phyloP scores from a whole-genome alignment of 1,140 invertebrate species.

The Pachypsylla venusta region DNA sequence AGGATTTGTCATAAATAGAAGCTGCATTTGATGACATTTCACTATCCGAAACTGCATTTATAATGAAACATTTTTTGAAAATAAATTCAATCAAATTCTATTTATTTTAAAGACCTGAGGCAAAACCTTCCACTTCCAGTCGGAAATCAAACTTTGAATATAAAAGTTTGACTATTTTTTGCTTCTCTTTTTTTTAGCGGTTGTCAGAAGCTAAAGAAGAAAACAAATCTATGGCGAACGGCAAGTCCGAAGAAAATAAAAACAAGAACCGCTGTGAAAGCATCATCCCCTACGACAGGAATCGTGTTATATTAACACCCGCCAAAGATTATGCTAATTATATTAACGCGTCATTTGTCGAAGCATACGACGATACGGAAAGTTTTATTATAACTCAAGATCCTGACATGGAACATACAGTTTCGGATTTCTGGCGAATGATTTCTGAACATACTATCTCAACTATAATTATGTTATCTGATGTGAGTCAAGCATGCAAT shows the following conservation, averaged over 20 bases:
- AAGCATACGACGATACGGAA: conserved; percentile 83
- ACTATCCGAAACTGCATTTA: no score
- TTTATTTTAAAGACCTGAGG: no score
- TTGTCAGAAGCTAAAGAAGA: conserved; percentile 61
- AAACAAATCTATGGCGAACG: conserved; percentile 62
- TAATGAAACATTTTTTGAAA: no score
- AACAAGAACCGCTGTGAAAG: conserved; percentile 73
- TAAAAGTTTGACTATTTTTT: no score
- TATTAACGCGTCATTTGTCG: conserved; percentile 93
- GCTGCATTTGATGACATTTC: no score
- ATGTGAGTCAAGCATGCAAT: no score
- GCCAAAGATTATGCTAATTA: conserved; percentile 81
- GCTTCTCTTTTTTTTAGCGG: conserved; percentile 41
- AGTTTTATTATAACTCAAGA: conserved; percentile 94
- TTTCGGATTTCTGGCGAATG: conserved; percentile 93
- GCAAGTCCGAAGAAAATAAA: conserved; percentile 66
- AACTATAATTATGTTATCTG: conserved; percentile 88
- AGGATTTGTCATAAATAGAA: no score
- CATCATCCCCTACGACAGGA: conserved; percentile 82
- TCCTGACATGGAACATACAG: conserved; percentile 64
- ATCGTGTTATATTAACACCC: conserved; percentile 68
- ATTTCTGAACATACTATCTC: conserved; percentile 80
- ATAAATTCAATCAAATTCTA: no score
- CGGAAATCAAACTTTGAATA: no score
- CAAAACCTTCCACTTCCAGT: no score